Evolutionary conservation across 1,140 invertebrate species (phyloP), one percentile per base, ranked within the genome.

Genomic region (Halotydeus destructor): DNA sequence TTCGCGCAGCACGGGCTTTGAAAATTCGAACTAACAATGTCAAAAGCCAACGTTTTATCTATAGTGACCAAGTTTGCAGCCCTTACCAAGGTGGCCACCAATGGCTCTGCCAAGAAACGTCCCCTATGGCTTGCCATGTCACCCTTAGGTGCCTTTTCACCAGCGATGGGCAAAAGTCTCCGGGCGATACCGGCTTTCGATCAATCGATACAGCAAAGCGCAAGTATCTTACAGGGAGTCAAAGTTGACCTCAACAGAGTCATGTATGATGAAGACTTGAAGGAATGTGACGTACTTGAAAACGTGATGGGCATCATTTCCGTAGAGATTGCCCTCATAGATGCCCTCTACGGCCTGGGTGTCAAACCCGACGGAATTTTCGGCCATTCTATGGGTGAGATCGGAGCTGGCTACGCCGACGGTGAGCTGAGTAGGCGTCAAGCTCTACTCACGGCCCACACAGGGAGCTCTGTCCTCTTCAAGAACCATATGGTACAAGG

Each of bases 161-260:
- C 74, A 32, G 84, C 82, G 46, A 96, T 96, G 86, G 85, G 72
- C 5, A 72, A 72, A 54, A 68, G 76, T 18, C 62, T 96, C 27
- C 74, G 94, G 67, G 53, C 64, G 30, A 64, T 96, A 24, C 74
- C 82, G 30, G 57, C 64, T 0, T 94, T 94, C 58, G 69, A 70
- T 34, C 62, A 70, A 25, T 76, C 76, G 27, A 73, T 97, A 40
- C 62, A 70, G 48, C 71, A 70, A 40, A 77, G 74, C 41, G 74
- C 78, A 6, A 71, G 74, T 31, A 69, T 74, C 3, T 60, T 96
- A 0, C 67, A 72, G 49, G 71, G 74, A 3, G 71, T 76, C 52
- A 75, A 72, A 12, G 51, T 93, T 5, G 77, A 89, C 57, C 63
- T 96, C 0, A 64, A 80, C 52, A 67, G 78, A 33, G 63, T 93